These are phyloP conservation scores for Apistogramma diplotaenia DNA, from an alignment of 2,113 vertebrate species.

Conservation along the genomic window DNA sequence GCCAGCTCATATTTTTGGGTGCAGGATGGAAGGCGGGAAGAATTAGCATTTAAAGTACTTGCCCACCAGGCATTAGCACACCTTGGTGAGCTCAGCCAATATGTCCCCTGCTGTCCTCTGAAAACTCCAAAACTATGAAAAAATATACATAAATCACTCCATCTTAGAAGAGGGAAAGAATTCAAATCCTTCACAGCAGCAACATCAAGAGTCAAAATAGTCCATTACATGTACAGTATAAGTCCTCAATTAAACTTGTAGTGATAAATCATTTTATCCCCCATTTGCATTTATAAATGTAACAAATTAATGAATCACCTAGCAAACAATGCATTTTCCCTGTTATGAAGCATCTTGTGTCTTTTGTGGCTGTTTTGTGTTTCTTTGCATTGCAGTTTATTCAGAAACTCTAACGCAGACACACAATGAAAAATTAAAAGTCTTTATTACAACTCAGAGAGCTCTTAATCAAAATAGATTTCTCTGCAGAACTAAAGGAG, in stretches of 20 bases:
- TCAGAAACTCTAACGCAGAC: no score
- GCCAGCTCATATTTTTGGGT: slow-evolving; percentile 5
- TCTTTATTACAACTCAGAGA: no score
- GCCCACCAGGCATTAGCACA: slow-evolving; percentile 67
- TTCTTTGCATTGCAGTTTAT: no score
- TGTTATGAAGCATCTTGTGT: no score
- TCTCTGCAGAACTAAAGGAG: no score
- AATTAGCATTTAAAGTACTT: slow-evolving; percentile 79
- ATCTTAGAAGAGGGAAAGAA: not conserved
- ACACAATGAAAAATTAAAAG: no score
- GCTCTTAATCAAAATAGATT: no score
- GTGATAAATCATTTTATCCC: no score
- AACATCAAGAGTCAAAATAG: not conserved
- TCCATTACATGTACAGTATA: not conserved
- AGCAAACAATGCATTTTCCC: no score
- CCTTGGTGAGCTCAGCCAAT: slow-evolving; percentile 68
- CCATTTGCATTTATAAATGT: no score
- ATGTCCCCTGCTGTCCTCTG: slow-evolving; percentile 51
- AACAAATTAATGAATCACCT: no score
- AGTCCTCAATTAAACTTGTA: not conserved
- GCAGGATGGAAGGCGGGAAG: slow-evolving; percentile 22
- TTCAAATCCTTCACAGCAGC: not conserved
- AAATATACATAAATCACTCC: not conserved
- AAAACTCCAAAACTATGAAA: slow-evolving; percentile 21
- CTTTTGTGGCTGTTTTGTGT: no score